Conservation (phyloP, 2,888 invertebrate genomes). For the Neoaliturus tenellus region DNA sequence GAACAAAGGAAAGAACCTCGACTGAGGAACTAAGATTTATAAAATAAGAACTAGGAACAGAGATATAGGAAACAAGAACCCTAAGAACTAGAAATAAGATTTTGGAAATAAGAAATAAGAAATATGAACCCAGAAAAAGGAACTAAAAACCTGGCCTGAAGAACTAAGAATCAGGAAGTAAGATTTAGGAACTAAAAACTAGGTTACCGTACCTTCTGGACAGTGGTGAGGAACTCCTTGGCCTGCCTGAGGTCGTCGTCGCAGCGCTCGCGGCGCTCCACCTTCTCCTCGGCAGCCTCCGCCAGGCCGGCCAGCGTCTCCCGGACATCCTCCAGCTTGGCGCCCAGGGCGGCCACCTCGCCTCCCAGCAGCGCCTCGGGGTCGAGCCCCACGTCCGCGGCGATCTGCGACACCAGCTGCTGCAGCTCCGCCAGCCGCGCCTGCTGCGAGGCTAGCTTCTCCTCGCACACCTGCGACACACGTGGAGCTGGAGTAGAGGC, state of each 20-base stretch:
- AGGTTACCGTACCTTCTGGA: constrained; percentile 91
- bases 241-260: constrained; percentile 77
- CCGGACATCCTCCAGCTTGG: constrained; percentile 84
- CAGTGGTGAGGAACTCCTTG: constrained; percentile 80
- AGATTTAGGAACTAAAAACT: no score
- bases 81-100: no score
- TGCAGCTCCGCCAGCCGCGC: constrained; percentile 82
- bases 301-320: constrained; percentile 85
- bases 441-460: constrained; percentile 82
- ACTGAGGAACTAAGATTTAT: no score
- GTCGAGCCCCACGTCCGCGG: constrained; percentile 85
- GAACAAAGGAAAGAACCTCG: no score
- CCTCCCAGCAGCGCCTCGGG: constrained; percentile 71
- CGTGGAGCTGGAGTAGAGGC: background rate
- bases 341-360: constrained; percentile 86
- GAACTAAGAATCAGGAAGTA: no score
- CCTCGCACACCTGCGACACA: constrained; percentile 81
- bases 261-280: constrained; percentile 74
- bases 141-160: no score
- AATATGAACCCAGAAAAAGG: no score
- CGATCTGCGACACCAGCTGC: constrained; percentile 85
- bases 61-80: no score
- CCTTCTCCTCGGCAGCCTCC: constrained; percentile 81
- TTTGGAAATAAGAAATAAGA: no score
- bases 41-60: no score